Conservation (phyloP, 2,113 vertebrate genomes). For the Athene noctua region DNA sequence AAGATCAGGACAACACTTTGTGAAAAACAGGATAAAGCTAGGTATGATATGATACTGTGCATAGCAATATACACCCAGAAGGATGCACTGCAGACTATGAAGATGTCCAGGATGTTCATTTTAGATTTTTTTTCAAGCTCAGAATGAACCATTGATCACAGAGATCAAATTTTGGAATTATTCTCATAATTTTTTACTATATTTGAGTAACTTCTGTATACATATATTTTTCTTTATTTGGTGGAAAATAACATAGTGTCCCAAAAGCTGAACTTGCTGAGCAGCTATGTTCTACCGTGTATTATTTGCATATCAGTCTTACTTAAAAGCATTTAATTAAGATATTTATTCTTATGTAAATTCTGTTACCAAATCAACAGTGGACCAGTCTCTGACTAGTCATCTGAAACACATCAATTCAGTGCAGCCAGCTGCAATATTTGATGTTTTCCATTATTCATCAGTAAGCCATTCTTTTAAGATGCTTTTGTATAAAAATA, state of each 20-base stretch:
- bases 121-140: neutral
- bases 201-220: neutral
- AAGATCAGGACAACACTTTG: neutral
- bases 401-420: neutral
- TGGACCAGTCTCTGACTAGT: neutral
- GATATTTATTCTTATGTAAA: neutral
- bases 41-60: neutral
- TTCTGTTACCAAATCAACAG: neutral
- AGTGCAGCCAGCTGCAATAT: neutral
- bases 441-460: constrained; percentile 3
- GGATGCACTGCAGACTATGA: neutral
- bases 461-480: neutral
- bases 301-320: neutral
- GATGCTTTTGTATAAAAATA: neutral
- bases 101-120: neutral
- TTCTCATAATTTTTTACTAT: neutral
- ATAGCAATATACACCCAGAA: neutral
- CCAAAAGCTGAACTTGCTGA: neutral
- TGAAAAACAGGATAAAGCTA: neutral
- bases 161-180: neutral
- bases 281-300: neutral
- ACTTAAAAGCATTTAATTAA: neutral
- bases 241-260: neutral
- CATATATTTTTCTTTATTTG: neutral
- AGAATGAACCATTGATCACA: neutral